Base-by-base conservation (phyloP, 2,888 invertebrate genomes). In the Reticulitermes lucifugus region DNA sequence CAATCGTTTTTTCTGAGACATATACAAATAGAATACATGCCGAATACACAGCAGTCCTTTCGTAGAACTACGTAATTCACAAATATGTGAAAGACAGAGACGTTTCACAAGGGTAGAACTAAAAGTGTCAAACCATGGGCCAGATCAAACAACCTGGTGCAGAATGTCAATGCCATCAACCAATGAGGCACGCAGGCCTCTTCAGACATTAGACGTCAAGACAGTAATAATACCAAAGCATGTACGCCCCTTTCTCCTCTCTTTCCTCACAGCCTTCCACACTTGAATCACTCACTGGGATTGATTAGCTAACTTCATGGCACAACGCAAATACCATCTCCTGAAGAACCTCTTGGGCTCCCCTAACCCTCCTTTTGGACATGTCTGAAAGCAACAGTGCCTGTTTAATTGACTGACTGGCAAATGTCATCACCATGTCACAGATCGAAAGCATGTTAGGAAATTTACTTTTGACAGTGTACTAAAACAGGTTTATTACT, bases 241-340 rank as follows among this genome's bases (percentile, higher is more conserved):
- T 77, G 77, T 21, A 21, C 22, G 41, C 46, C 21, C 51, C 77
- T 51, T 77, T 77, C 7, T 77, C 46, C 21, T 21, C 77, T 46
- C 77, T 77, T 77, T 77, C 75, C 21, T 71, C 71, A 46, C 46
- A 46, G 46, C 46, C 12, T 46, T 46, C n/a, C n/a, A 29, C 70
- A n/a, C 25, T 29, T 18, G 25, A 9, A 9, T 70, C 41, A 12
- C 12, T 21, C 43, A 41, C 29, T 55, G 5, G 79, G 79, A 79
- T 51, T 51, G 51, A 79, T 79, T 79, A 55, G 79, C 25, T 21
- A 25, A 79, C 55, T 79, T 79, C 41, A 41, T 65, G 70, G 65
- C 81, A 81, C 81, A 81, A 81, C 43, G 81, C 70, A 81, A 81
- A 81, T 81, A 81, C 81, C 81, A 70, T 81, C 70, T 81, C 65